Conservation (phyloP, 2,888 invertebrate species). For the Harpagoxenus sublaevis region DNA sequence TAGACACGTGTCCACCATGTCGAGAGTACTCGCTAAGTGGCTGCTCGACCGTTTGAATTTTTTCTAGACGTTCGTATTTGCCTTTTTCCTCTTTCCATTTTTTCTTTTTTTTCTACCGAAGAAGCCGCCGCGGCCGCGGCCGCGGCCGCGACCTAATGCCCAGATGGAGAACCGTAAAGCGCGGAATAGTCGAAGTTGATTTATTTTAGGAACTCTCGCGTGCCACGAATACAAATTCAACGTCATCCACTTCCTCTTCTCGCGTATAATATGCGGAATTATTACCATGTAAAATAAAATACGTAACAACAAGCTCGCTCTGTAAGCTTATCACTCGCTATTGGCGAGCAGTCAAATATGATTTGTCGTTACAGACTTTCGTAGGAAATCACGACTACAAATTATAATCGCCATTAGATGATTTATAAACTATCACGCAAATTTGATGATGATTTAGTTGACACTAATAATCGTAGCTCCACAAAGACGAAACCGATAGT, state of each 20-base stretch:
- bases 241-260: background rate
- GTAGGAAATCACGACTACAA: background rate
- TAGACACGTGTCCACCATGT: constrained; percentile 75
- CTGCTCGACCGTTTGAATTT: constrained; percentile 78
- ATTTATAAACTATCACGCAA: background rate
- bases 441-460: constrained; percentile 21
- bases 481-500: background rate
- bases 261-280: background rate
- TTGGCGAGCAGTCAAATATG: constrained; percentile 2
- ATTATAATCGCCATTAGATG: background rate
- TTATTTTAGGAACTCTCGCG: constrained; percentile 73
- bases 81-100: constrained; percentile 64
- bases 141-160: constrained; percentile 63
- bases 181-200: constrained; percentile 71
- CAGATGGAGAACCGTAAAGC: constrained; percentile 71
- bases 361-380: background rate
- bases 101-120: constrained; percentile 57
- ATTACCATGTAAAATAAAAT: background rate
- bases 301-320: background rate
- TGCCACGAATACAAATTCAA: constrained; percentile 67
- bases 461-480: background rate
- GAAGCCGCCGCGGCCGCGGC: constrained; percentile 52
- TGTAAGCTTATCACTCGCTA: background rate
- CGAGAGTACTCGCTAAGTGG: constrained; percentile 80
- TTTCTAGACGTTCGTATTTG: constrained; percentile 75